Evolutionary conservation across 2,888 invertebrate genomes (phyloP).

Genomic region (Quadroppia sp.): DNA sequence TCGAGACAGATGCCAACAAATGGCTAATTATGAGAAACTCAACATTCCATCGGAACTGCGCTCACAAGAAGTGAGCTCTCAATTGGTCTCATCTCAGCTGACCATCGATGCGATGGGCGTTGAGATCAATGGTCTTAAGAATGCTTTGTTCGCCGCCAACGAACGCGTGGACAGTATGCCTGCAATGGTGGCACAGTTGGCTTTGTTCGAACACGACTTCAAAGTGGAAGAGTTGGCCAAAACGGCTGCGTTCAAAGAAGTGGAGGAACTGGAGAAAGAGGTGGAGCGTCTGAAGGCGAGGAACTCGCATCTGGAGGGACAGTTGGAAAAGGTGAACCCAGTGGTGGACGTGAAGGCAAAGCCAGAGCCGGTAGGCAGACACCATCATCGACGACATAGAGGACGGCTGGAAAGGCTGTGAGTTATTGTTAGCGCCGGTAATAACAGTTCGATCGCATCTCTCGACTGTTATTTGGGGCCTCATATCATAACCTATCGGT

Average conservation of each 20-base stretch:
- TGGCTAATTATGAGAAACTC: slow-evolving; percentile 13
- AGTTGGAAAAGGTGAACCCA: not conserved
- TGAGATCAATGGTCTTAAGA: not conserved
- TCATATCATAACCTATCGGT: not conserved
- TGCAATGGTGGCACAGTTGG: not conserved
- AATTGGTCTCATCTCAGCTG: not conserved
- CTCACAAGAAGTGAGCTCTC: not conserved
- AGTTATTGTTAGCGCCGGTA: not conserved
- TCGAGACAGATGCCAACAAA: not conserved
- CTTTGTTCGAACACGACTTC: not conserved
- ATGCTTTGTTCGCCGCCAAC: not conserved
- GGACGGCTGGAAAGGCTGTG: slow-evolving; percentile 29
- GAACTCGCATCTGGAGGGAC: not conserved
- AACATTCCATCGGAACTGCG: not conserved
- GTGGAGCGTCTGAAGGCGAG: not conserved
- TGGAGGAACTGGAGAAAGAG: slow-evolving; percentile 15
- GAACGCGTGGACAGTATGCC: not conserved
- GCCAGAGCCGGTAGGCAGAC: not conserved
- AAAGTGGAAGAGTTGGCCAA: slow-evolving; percentile 12
- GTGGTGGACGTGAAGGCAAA: not conserved
- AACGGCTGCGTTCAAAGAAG: slow-evolving; percentile 18
- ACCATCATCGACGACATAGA: not conserved
- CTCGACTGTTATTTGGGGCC: not conserved
- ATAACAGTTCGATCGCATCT: slow-evolving; percentile 4
- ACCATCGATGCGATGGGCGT: slow-evolving; percentile 16